Evolutionary conservation across 2,113 vertebrate genomes (phyloP), one percentile per base, ranked within the genome.

Genomic region (Trinectes maculatus): DNA sequence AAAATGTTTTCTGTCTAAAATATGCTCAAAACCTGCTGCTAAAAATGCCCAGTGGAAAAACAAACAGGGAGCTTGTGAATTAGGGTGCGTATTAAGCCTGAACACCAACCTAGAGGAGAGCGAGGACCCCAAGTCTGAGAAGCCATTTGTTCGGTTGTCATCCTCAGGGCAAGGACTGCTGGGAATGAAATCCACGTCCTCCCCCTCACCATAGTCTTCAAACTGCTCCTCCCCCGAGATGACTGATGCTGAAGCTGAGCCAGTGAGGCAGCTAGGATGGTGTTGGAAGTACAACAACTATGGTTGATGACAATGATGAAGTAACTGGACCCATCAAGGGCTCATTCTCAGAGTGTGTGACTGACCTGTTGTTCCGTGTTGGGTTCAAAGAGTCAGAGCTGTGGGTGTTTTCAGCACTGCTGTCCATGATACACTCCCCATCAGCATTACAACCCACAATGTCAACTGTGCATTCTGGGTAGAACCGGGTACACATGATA

Each of bases 171-270:
- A 94, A n/a, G 96, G 96, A 83, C 96, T 98, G 92, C 95, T 94
- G 79, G 96, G 95, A 67, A 89, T 93, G 68, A 94, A 97, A 71
- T 99, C 97, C 54, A 92, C 93, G 4, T 98, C 98, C 11, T 96
- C 96, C 1, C 94, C 95, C 81, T 96, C 98, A 8, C 98, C 98
- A 1, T 99, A 99, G 88, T 99, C 98, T 89, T 99, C 98, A 76
- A 99, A 99, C 86, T 99, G 96, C 71, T 99, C 98, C 90, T 99
- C 98, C 0, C 91, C 93, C 1, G 87, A 89, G 65, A 92, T 92
- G 59, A 97, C 90, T 1, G 95, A 95, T 8, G 94, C 85, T 1
- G 94, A 92, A 1, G 94, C 92, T 1, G 94, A 95, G 7, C 92
- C 91, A 25, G 91, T 92, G 75, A 91, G 93, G 70, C 77, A 90